Conservation (phyloP, 2,888 invertebrate genomes). For the Acanthosepion pharaonis region DNA sequence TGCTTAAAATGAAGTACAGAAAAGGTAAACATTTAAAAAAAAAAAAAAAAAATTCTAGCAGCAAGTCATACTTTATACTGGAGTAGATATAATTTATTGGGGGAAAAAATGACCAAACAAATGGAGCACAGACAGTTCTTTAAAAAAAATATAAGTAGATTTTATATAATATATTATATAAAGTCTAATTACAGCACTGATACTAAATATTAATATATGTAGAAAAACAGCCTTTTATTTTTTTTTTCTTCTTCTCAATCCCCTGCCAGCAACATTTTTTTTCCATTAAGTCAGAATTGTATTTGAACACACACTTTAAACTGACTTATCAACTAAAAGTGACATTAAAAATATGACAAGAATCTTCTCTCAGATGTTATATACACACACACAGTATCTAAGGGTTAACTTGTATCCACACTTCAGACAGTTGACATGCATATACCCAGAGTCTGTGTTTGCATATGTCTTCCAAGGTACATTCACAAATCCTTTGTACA, state of each 20-base stretch:
- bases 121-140: not conserved
- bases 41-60: not conserved
- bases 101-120: not conserved
- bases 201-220: not conserved
- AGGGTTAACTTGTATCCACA: not conserved
- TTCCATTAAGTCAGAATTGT: not conserved
- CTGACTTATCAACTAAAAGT: not conserved
- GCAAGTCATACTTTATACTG: not conserved
- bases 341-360: slow-evolving; percentile 14
- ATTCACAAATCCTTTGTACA: not conserved
- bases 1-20: not conserved
- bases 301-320: not conserved
- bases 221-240: too few relatives aligned
- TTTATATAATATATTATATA: not conserved
- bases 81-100: not conserved
- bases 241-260: not conserved
- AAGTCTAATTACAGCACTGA: not conserved
- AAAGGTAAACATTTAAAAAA: not conserved
- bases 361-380: not conserved
- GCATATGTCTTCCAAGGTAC: not conserved
- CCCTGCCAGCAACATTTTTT: not conserved
- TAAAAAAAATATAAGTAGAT: not conserved
- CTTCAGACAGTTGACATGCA: not conserved
- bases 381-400: not conserved
- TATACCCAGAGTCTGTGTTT: not conserved